Evolutionary conservation across 2,888 invertebrate species (phyloP), one percentile per base, ranked within the genome.

Genomic region (Rhaphigaster nebulosa): DNA sequence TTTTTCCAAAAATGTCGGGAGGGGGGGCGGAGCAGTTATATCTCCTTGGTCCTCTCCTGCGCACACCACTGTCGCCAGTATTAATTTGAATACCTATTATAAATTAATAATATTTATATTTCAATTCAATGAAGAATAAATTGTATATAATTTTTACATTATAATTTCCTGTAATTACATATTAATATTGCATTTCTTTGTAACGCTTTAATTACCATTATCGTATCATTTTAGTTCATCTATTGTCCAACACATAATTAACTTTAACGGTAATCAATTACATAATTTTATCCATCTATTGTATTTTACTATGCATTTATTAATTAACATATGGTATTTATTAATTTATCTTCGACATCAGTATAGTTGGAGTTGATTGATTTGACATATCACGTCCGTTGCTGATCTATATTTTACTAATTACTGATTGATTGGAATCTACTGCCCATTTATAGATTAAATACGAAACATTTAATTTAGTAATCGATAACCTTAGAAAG

Each of bases 331-430:
- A 34, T 34, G 4, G 4, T 15, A 4, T 65, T 4, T 34, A 3
- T 76, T 76, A 38, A 38, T 76, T 76, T 76, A 76, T 76, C 34
- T 76, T 12, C 1, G 20, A 20, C 0, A 76, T 34, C 70, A 76
- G 23, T 20, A 76, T 34, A 76, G 34, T 76, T 3, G 34, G 3
- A 23, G 4, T 3, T 38, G 70, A 76, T 76, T 34, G 38, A 38
- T 76, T 38, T 76, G 70, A 76, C 70, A 76, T 76, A 76, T 76
- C 70, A 76, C 70, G 70, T 76, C 10, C 34, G 8, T 38, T 38
- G 34, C 70, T 76, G 70, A 38, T 76, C 70, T 76, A 76, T 38
- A 76, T 76, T 76, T 76, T 76, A 38, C 34, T 76, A 76, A 76
- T 76, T 76, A 38, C 70, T 20, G 20, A 38, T 8, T 76, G 70